Conservation (phyloP, 2,888 invertebrate genomes). For the Dysmachus trigonus region DNA sequence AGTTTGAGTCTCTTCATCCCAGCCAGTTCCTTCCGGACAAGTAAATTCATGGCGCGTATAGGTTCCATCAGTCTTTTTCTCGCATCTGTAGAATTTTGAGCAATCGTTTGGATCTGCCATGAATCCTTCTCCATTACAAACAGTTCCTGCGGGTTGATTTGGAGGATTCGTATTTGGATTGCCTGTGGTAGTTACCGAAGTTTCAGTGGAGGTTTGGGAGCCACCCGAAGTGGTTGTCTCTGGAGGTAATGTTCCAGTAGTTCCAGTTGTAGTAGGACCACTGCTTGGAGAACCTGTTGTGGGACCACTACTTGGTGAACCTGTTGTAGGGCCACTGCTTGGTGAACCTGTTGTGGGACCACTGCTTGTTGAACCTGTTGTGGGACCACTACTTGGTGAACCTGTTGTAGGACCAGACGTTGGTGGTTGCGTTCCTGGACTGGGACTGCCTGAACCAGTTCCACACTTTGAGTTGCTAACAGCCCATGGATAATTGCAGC, state of each 20-base stretch:
- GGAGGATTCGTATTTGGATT: constrained; percentile 47
- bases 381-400: background rate
- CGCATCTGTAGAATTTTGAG: constrained; percentile 70
- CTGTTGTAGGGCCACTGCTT: background rate
- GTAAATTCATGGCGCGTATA: constrained; percentile 69
- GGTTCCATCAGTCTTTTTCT: constrained; percentile 65
- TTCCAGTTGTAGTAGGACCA: background rate
- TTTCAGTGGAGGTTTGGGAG: background rate
- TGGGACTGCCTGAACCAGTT: constrained; percentile 38
- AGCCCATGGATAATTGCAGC: constrained; percentile 58
- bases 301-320: background rate
- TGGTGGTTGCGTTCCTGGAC: background rate
- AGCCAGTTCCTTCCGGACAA: constrained; percentile 75
- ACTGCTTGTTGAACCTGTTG: too few species aligned
- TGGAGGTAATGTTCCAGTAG: background rate
- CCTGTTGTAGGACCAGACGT: background rate
- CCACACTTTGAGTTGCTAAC: constrained; percentile 43
- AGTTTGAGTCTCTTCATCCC: constrained; percentile 72
- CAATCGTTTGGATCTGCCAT: constrained; percentile 71
- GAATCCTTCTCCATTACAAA: constrained; percentile 70
- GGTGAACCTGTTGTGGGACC: background rate
- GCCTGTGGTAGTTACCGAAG: background rate
- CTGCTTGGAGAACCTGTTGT: background rate
- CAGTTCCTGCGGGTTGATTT: constrained; percentile 59
- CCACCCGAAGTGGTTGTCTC: background rate